Percentiles rank a stretch among this genome's conserved stretches.
phyloP scores from a whole-genome alignment of 2,888 invertebrate species.

The Perizoma flavofasciatum region DNA sequence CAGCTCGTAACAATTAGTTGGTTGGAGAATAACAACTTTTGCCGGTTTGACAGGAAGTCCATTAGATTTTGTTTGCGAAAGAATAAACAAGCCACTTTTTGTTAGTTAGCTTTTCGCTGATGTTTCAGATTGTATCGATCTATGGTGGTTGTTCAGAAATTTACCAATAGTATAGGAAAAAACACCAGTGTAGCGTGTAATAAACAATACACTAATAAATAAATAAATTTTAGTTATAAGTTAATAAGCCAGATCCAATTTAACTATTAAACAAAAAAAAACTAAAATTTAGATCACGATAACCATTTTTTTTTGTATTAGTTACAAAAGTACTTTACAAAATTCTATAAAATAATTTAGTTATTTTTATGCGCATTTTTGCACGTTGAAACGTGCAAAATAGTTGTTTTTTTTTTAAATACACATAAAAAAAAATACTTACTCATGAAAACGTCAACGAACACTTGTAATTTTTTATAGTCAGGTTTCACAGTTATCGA shows the following conservation, averaged over 20 bases:
- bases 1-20: slow-evolving; percentile 29
- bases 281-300: too few relatives aligned
- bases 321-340: too few relatives aligned
- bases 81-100: slow-evolving; percentile 19
- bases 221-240: background rate
- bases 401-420: too few relatives aligned
- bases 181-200: too few relatives aligned
- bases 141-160: background rate
- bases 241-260: too few relatives aligned
- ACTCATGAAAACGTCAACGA: slow-evolving; percentile 83
- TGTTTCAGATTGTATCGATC: background rate
- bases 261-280: too few relatives aligned
- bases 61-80: slow-evolving; percentile 31
- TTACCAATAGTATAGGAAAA: too few relatives aligned
- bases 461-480: slow-evolving; percentile 73
- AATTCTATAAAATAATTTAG: too few relatives aligned
- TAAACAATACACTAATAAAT: background rate
- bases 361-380: too few relatives aligned
- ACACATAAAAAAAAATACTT: slow-evolving; percentile 47
- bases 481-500: slow-evolving; percentile 77
- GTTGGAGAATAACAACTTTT: slow-evolving; percentile 31
- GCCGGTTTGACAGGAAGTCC: slow-evolving; percentile 34
- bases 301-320: too few relatives aligned
- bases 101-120: slow-evolving; percentile 1
- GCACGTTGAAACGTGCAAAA: too few relatives aligned